Conservation (phyloP, 2,113 vertebrate genomes). For the Myiozetetes cayanensis region DNA sequence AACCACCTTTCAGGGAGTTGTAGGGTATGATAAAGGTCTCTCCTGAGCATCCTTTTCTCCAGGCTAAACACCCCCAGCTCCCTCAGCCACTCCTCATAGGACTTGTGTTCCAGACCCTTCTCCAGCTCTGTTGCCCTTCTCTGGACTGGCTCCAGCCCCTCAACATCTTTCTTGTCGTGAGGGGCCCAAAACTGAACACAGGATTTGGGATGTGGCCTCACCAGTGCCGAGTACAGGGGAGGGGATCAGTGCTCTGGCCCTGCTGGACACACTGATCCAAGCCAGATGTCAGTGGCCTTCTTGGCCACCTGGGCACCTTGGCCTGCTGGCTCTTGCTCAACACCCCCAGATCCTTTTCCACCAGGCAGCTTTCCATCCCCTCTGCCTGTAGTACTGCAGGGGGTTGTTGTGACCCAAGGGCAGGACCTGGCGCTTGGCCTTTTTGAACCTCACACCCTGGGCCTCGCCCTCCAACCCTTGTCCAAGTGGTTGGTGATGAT, state of each 20-base stretch:
- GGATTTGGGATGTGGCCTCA: not conserved
- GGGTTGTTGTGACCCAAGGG: not conserved
- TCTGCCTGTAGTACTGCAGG: not conserved
- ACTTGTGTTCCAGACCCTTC: not conserved
- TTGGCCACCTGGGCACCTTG: not conserved
- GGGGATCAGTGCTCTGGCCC: accelerated
- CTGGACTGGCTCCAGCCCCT: accelerated
- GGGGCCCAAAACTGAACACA: accelerated
- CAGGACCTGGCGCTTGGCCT: accelerated
- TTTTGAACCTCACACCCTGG: not conserved
- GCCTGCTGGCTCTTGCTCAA: not conserved
- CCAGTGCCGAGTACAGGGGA: accelerated
- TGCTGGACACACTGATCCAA: not conserved
- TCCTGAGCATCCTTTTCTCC: not conserved
- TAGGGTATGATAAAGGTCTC: accelerated
- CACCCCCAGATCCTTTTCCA: not conserved
- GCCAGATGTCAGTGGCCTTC: not conserved
- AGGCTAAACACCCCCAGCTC: not conserved
- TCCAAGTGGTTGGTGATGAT: not conserved
- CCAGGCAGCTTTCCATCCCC: not conserved
- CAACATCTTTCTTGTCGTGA: accelerated
- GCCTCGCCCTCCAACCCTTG: accelerated
- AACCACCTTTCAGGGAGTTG: not conserved
- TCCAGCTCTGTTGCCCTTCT: not conserved
- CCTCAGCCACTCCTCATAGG: not conserved